Conservation (phyloP, 2,113 vertebrate species). For the Atlantisia rogersi region DNA sequence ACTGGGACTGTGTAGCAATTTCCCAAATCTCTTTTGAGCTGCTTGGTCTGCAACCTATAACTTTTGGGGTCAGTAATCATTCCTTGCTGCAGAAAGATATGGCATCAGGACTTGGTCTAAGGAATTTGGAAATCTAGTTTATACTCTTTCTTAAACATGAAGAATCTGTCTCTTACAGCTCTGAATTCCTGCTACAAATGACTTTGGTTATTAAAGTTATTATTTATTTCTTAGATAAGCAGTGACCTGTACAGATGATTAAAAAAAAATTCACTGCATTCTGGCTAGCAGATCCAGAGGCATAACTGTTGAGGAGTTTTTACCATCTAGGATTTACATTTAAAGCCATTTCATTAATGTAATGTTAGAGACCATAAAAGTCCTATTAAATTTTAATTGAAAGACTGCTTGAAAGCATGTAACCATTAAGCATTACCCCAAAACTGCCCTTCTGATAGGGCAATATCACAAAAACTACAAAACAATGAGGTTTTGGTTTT, state of each 20-base stretch:
- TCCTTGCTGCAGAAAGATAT: background rate
- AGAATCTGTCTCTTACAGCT: background rate
- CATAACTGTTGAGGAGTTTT: background rate
- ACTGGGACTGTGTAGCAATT: background rate
- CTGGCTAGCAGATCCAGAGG: background rate
- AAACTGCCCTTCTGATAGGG: background rate
- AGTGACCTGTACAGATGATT: background rate
- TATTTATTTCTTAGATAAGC: background rate
- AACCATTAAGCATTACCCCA: background rate
- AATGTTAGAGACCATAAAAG: background rate
- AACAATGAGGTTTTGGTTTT: background rate
- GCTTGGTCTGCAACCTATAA: background rate
- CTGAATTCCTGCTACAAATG: background rate
- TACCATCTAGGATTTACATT: background rate
- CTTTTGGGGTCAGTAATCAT: background rate
- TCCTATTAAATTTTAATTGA: slow-evolving; percentile 10
- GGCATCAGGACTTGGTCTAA: background rate
- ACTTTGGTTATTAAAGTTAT: background rate
- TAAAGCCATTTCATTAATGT: slow-evolving; percentile 7
- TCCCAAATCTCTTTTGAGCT: background rate
- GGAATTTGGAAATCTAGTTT: background rate
- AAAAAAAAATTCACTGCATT: background rate
- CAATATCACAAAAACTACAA: background rate
- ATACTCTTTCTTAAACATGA: background rate
- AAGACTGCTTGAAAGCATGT: background rate